A percentile compares a stretch with the other conserved stretches of the same genome.
phyloP scores from a whole-genome alignment of 2,113 vertebrate genomes.

The Tinamus guttatus region DNA sequence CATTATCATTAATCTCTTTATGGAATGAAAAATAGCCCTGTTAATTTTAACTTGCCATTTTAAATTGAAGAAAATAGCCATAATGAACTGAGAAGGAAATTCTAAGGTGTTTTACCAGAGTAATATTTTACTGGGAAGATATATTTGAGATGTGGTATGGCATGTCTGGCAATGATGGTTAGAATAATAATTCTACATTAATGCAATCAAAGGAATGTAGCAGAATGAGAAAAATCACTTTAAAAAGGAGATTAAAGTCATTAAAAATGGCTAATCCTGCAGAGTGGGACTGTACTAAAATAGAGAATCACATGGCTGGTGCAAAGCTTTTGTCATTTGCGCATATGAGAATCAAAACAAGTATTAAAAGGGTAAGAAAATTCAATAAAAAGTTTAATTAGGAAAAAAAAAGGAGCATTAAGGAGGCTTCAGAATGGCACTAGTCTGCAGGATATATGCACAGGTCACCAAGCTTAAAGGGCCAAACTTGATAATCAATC shows the following conservation, averaged over 20 bases:
- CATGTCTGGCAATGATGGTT: conserved; percentile 40
- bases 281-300: conserved; percentile 91
- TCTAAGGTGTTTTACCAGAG: conserved; percentile 34
- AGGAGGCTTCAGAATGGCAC: conserved; percentile 48
- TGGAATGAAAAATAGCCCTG: conserved; percentile 45
- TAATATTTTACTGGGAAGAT: conserved; percentile 47
- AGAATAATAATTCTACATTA: conserved; percentile 82
- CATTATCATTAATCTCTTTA: conserved; percentile 71
- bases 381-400: conserved; percentile 90
- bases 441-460: conserved; percentile 15
- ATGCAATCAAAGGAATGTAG: conserved; percentile 79
- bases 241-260: conserved; percentile 92
- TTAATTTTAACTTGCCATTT: conserved; percentile 51
- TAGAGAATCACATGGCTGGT: conserved; percentile 88
- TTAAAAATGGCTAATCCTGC: conserved; percentile 95
- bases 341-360: conserved; percentile 85
- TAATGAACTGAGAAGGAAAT: conserved; percentile 59
- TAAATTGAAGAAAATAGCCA: conserved; percentile 28
- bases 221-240: conserved; percentile 84
- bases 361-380: conserved; percentile 82
- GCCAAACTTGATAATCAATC: conserved; percentile 51
- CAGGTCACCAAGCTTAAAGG: conserved; percentile 4
- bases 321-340: conserved; percentile 85
- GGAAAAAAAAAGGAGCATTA: conserved; percentile 76
- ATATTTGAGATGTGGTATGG: conserved; percentile 34